A percentile compares a stretch with the other conserved stretches of the same genome.
Conservation (phyloP, 2,113 vertebrate genomes). For the Riparia riparia region DNA sequence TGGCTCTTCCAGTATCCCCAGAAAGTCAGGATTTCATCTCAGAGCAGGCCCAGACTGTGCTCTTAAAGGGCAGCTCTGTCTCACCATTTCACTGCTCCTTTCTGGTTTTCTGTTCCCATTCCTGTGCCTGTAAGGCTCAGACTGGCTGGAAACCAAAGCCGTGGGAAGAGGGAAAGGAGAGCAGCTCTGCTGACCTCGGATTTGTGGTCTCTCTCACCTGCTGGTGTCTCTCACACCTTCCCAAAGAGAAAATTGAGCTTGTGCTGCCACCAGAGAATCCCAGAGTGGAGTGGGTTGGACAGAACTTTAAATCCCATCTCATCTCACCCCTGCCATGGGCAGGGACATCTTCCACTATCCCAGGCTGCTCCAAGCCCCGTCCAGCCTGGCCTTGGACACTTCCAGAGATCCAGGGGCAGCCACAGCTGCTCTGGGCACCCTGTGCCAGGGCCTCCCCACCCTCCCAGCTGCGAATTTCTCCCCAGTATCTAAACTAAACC, state of each 20-base stretch:
- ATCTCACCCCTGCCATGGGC: background rate
- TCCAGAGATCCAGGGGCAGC: background rate
- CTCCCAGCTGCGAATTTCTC: accelerated
- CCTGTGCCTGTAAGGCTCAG: background rate
- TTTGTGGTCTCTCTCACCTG: background rate
- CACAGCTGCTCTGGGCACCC: background rate
- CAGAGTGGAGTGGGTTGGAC: background rate
- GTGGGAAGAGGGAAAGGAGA: background rate
- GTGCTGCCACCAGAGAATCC: background rate
- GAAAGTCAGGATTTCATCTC: background rate
- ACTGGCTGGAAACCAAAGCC: background rate
- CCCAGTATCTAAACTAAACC: background rate
- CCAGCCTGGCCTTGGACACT: background rate
- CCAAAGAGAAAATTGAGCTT: background rate
- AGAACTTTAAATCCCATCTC: accelerated
- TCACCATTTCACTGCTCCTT: background rate
- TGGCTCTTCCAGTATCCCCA: background rate
- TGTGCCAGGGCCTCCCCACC: accelerated
- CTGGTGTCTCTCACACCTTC: background rate
- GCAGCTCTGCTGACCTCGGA: background rate
- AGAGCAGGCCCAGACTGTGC: background rate
- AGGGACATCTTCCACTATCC: accelerated
- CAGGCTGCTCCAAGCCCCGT: accelerated
- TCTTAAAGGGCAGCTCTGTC: background rate
- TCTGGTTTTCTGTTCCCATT: background rate